phyloP scores from a whole-genome alignment of 1,140 invertebrate species.

The Tetraneura akinire region DNA sequence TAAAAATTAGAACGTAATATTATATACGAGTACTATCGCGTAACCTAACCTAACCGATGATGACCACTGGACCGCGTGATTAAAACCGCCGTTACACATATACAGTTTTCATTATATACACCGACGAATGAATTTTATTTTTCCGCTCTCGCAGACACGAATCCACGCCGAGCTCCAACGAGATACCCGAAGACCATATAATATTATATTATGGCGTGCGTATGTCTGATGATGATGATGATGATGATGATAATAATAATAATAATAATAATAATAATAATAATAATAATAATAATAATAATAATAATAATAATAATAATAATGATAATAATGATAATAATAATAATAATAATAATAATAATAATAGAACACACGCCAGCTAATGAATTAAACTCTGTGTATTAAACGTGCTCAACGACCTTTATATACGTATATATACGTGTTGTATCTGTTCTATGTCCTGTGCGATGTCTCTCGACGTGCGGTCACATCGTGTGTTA shows the following conservation, averaged over 20 bases:
- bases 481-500: conserved; percentile 29
- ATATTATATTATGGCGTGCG: not conserved
- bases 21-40: too few species aligned
- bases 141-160: not conserved
- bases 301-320: too few species aligned
- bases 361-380: not conserved
- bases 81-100: not conserved
- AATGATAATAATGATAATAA: too few species aligned
- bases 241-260: too few species aligned
- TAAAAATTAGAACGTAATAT: too few species aligned
- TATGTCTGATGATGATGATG: too few species aligned
- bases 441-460: not conserved
- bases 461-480: not conserved
- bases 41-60: too few species aligned
- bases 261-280: too few species aligned
- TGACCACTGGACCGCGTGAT: conserved; percentile 30
- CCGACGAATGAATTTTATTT: conserved; percentile 15
- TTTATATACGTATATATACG: too few species aligned
- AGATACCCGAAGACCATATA: not conserved
- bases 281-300: too few species aligned
- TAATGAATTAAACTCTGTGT: conserved; percentile 30
- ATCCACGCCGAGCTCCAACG: not conserved
- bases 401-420: conserved; percentile 1
- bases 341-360: too few species aligned
- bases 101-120: not conserved